A percentile compares a stretch with the other conserved stretches of the same genome.
Conservation (phyloP, 2,113 vertebrate genomes). For the Nothocercus julius region DNA sequence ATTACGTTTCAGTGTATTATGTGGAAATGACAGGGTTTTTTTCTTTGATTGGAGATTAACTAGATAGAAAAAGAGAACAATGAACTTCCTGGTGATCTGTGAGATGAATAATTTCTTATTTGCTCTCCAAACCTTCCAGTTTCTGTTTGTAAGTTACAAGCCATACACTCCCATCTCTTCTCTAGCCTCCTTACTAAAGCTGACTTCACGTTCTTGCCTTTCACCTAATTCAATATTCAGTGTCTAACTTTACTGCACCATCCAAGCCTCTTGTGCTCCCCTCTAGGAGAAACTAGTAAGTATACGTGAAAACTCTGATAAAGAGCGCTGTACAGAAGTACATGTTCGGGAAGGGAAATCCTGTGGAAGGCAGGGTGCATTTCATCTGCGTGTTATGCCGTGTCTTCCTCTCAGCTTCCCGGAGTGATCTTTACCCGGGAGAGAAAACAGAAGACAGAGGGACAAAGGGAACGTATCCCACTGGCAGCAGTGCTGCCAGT, state of each 20-base stretch:
- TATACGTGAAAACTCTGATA: background rate
- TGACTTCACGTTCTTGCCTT: background rate
- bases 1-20: background rate
- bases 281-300: background rate
- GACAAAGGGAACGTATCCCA: slow-evolving; percentile 39
- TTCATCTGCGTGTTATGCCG: background rate
- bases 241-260: background rate
- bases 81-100: background rate
- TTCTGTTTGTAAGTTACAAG: slow-evolving; percentile 18
- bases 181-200: background rate
- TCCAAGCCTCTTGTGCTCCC: background rate
- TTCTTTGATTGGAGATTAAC: slow-evolving; percentile 30
- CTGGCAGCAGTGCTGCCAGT: slow-evolving; percentile 49
- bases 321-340: background rate
- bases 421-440: background rate
- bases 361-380: slow-evolving; percentile 16
- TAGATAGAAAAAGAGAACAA: background rate
- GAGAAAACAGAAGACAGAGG: slow-evolving; percentile 17
- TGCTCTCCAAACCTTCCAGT: background rate
- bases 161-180: background rate
- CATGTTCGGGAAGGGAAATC: background rate
- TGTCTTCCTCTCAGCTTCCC: slow-evolving; percentile 24
- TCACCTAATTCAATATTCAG: background rate
- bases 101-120: slow-evolving; percentile 26
- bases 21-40: background rate